Evolutionary conservation across 2,113 vertebrate species (phyloP).

Genomic region (Oncorhynchus keta): DNA sequence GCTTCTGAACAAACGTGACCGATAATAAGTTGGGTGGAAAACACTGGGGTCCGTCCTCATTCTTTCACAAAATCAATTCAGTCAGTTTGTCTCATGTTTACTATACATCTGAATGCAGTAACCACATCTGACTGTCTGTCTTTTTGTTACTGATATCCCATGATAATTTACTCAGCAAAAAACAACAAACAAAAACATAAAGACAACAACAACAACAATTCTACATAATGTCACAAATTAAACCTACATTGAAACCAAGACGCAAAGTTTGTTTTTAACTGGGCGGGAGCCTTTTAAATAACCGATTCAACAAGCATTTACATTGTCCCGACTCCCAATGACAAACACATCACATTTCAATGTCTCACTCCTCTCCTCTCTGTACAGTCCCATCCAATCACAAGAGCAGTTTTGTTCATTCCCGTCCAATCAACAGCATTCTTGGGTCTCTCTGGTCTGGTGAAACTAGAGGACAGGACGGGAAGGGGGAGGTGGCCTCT

Average conservation of each 20-base stretch:
- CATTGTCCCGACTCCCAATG: conserved; percentile 33
- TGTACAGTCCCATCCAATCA: conserved; percentile 28
- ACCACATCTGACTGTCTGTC: conserved; percentile 19
- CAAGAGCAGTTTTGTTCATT: background rate
- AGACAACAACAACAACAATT: conserved; percentile 59
- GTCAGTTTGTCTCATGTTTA: conserved; percentile 27
- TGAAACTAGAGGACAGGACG: conserved; percentile 8
- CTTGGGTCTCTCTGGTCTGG: conserved; percentile 43
- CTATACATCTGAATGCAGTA: conserved; percentile 48
- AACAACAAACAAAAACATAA: conserved; percentile 19
- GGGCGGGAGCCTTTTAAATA: conserved; percentile 67
- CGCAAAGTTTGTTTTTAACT: conserved; percentile 57
- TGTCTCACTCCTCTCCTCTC: conserved; percentile 4
- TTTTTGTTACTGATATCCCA: conserved; percentile 22
- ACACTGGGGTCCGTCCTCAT: conserved; percentile 43
- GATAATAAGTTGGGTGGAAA: background rate
- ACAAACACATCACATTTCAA: background rate
- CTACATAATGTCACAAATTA: conserved; percentile 75
- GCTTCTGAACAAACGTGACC: conserved; percentile 39
- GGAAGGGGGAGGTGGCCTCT: conserved; percentile 29
- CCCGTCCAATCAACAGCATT: conserved; percentile 50
- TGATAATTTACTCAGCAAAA: conserved; percentile 38
- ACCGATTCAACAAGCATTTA: conserved; percentile 55
- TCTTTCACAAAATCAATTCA: conserved; percentile 60
- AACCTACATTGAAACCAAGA: conserved; percentile 78